Evolutionary conservation across 2,888 invertebrate genomes (phyloP), one percentile per base, ranked within the genome.

Genomic region (Cosmia pyralina): DNA sequence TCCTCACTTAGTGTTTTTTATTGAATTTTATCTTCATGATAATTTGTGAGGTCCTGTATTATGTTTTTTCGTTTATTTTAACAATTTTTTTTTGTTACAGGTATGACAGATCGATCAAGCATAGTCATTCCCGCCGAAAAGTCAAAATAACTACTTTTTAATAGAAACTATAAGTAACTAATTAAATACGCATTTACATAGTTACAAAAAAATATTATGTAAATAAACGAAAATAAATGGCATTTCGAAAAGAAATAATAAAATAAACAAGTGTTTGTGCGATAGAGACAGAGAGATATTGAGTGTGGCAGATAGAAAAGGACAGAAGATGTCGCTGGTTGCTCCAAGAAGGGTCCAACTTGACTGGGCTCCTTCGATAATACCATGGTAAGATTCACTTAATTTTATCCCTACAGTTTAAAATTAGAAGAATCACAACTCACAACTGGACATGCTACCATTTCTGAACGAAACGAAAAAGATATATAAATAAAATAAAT

Each of bases 321-420:
- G 72, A 79, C 78, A 77, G 62, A 90, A 92, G 87, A 96, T 96
- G 96, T 96, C 96, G 90, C 89, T 96, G 69, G 93, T 96, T 7
- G 96, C 96, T 58, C 96, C 96, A 2, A 90, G 95, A 72, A 86
- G 95, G 77, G 95, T 95, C 75, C 95, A 95, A 80, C 85, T 96
- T 66, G 95, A 94, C 80, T 96, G 96, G 96, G 92, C 95, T 13
- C 94, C 91, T 73, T 88, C 91, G 15, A 94, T 95, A 85, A 94
- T 95, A 87, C 96, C 95, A 84, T 96, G 96, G 96, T 96, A 91
- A 92, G 75, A 71, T 48, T 46, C 4, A 44, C 11, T 52, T n/a
- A 4, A 52, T 52, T 52, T 52, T 52, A 52, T n/a, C n/a, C n/a
- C n/a, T 52, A 52, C 10, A 10, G 10, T n/a, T n/a, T 4, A n/a